A percentile compares a stretch with the other conserved stretches of the same genome.
These are phyloP conservation scores for Willowsia nigromaculata DNA, from an alignment of 2,888 invertebrate species.

Conservation along the genomic window DNA sequence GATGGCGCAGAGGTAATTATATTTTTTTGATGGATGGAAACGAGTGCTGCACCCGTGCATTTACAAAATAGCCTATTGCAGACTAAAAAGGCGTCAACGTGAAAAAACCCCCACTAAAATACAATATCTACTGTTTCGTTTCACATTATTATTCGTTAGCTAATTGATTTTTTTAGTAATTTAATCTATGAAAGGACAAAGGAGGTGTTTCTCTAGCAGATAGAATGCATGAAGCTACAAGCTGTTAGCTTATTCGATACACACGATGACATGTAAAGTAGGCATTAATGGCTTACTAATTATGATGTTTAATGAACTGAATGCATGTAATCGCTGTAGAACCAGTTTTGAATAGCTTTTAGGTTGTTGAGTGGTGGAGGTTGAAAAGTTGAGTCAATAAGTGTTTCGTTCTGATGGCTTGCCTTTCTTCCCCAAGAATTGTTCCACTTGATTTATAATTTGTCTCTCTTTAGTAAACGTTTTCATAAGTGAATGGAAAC, in stretches of 20 bases:
- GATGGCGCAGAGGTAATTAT: slow-evolving; percentile 73
- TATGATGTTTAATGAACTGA: not conserved
- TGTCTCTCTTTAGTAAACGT: not conserved
- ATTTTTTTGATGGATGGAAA: slow-evolving; percentile 45
- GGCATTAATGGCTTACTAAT: not conserved
- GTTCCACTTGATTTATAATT: not conserved
- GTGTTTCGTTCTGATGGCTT: not conserved
- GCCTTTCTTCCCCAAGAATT: not conserved
- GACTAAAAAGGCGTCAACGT: not conserved
- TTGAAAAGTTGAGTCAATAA: slow-evolving; percentile 34
- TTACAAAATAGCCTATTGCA: too few relatives aligned
- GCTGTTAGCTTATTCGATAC: not conserved
- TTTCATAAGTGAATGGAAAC: not conserved
- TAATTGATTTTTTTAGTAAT: slow-evolving; percentile 24
- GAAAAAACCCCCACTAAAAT: not conserved
- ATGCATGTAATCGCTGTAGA: not conserved
- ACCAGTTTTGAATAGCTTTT: not conserved
- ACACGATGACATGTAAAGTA: not conserved
- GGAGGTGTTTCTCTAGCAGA: too few relatives aligned
- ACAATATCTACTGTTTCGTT: not conserved
- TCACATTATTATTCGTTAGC: not conserved
- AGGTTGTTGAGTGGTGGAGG: not conserved
- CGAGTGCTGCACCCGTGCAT: not conserved
- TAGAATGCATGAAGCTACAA: not conserved
- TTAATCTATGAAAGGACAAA: not conserved